A percentile compares a stretch with the other conserved stretches of the same genome.
These are phyloP conservation scores for Eospalax fontanierii DNA, from an alignment of 2,797 vertebrate species.

Conservation along the genomic window DNA sequence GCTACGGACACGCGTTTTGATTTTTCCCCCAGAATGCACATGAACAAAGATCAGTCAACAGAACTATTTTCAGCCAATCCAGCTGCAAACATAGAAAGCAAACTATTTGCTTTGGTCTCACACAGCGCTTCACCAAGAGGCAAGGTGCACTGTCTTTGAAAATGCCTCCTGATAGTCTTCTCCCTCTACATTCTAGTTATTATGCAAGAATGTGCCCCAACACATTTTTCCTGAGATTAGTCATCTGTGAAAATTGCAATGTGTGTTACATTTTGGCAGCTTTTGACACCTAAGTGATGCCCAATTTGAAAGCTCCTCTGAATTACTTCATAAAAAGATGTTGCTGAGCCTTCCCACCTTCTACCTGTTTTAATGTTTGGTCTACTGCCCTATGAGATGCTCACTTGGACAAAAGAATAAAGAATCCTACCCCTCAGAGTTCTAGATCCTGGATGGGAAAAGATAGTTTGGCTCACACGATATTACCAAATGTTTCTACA, in stretches of 20 bases:
- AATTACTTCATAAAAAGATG: conserved; percentile 68
- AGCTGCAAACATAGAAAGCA: conserved; percentile 9
- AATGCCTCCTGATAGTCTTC: conserved; percentile 76
- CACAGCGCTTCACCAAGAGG: background rate
- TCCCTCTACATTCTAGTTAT: conserved; percentile 83
- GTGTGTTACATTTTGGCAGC: conserved; percentile 88
- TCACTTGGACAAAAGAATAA: conserved; percentile 47
- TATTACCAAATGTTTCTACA: conserved; percentile 7
- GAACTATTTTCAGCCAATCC: background rate
- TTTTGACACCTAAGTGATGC: conserved; percentile 80
- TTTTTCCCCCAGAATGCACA: background rate
- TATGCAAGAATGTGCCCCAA: conserved; percentile 87
- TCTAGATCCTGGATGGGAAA: conserved; percentile 46
- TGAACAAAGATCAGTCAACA: conserved; percentile 19
- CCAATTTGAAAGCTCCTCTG: conserved; percentile 77
- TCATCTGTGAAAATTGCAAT: conserved; percentile 88
- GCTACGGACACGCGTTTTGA: background rate
- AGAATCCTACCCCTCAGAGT: conserved; percentile 42
- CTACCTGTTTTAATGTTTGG: conserved; percentile 61
- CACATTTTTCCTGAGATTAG: conserved; percentile 88
- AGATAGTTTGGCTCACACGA: background rate
- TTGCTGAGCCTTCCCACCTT: conserved; percentile 68
- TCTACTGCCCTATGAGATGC: conserved; percentile 17
- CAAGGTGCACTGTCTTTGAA: conserved; percentile 69
- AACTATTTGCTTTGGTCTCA: background rate